A percentile compares a stretch with the other conserved stretches of the same genome.
Conservation (phyloP, 2,888 invertebrate genomes). For the Cataglyphis altisquamis region DNA sequence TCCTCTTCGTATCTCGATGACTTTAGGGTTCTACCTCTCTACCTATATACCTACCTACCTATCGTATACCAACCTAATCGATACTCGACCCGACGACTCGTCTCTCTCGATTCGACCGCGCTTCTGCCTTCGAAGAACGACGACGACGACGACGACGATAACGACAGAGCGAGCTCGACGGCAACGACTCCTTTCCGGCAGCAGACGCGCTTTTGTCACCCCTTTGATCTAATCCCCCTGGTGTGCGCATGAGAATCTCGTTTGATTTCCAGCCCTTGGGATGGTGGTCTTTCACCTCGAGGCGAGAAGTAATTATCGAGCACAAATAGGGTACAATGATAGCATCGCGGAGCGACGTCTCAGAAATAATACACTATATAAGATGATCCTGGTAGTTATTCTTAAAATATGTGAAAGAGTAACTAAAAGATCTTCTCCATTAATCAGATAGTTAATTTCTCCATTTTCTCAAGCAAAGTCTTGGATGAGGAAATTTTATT, state of each 20-base stretch:
- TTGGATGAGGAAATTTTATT: neutral
- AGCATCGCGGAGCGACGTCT: neutral
- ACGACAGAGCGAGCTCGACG: neutral
- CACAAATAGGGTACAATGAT: slow-evolving; percentile 32
- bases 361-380: neutral
- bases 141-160: neutral
- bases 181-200: neutral
- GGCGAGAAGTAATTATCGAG: slow-evolving; percentile 35
- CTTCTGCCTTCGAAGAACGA: slow-evolving; percentile 26
- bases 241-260: slow-evolving; percentile 13
- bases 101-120: slow-evolving; percentile 72
- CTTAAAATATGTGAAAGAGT: neutral
- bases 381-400: neutral
- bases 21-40: slow-evolving; percentile 58
- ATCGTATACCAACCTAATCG: slow-evolving; percentile 75
- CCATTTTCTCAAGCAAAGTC: neutral
- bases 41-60: slow-evolving; percentile 54
- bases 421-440: neutral
- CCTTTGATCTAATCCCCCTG: slow-evolving; percentile 13
- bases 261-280: slow-evolving; percentile 18
- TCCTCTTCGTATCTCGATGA: slow-evolving; percentile 75
- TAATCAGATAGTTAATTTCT: neutral
- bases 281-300: slow-evolving; percentile 8
- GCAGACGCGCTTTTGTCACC: slow-evolving; percentile 1
- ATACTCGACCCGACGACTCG: slow-evolving; percentile 74